Conservation (phyloP, 2,113 vertebrate species). For the Lepus americanus region DNA sequence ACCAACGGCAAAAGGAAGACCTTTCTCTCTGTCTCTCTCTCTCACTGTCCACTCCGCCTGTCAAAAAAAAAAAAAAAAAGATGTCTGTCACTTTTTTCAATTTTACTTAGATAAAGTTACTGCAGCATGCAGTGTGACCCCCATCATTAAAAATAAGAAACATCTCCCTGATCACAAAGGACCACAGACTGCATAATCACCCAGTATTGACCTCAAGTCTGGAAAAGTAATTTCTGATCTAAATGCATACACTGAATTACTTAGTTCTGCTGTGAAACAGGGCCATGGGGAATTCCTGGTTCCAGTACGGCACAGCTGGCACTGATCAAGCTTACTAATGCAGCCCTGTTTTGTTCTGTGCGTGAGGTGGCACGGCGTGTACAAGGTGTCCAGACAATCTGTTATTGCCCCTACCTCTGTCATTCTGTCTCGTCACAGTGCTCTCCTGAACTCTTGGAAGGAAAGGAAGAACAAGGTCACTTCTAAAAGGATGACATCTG, state of each 20-base stretch:
- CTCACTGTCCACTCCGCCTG: too few species aligned
- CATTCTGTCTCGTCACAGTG: constrained; percentile 87
- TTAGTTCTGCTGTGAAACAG: constrained; percentile 84
- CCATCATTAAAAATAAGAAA: constrained; percentile 61
- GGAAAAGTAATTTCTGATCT: constrained; percentile 81
- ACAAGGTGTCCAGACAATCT: constrained; percentile 76
- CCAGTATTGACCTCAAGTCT: constrained; percentile 80
- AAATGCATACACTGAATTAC: constrained; percentile 81
- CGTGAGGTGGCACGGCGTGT: constrained; percentile 53
- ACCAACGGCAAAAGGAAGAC: neutral
- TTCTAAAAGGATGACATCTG: constrained; percentile 96
- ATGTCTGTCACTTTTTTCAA: neutral
- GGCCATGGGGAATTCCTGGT: constrained; percentile 83
- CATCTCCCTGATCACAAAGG: constrained; percentile 80
- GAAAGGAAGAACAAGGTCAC: constrained; percentile 94
- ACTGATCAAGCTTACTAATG: constrained; percentile 76
- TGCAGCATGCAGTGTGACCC: constrained; percentile 40
- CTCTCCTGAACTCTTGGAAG: constrained; percentile 92
- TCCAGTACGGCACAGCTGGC: constrained; percentile 86
- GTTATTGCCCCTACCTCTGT: constrained; percentile 88
- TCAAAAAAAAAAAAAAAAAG: constrained; percentile 45
- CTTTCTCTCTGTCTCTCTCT: neutral
- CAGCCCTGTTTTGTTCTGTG: constrained; percentile 47
- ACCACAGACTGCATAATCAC: constrained; percentile 84
- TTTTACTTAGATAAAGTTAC: constrained; percentile 64